Base-by-base conservation (phyloP, 1,140 invertebrate species). In the Oedothorax gibbosus region DNA sequence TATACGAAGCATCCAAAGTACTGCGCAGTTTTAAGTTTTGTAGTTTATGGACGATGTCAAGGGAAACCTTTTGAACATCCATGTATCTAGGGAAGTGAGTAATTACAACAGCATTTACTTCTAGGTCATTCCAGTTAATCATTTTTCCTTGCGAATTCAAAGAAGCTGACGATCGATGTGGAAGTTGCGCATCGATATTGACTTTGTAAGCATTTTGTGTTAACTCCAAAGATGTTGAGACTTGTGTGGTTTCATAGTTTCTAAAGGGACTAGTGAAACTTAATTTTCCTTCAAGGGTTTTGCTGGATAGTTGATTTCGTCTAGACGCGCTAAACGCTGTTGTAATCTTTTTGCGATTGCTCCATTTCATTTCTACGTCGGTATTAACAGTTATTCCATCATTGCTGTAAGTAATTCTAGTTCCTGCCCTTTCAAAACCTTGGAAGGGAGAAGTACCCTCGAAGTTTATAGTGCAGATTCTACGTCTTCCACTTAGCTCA, bases 21-120 rank as follows among this genome's bases (percentile, higher is more conserved):
- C 56, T 86, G 21, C 73, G 66, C 51, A 82, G 60, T 18, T 77
- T 86, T 10, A 68, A 50, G 69, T 73, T 64, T 18, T 80, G 20
- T 6, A 77, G 14, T 65, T 82, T 86, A 49, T 86, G 85, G n/a
- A 82, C 71, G 15, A 86, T 18, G n/a, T 86, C 85, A 57, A 82
- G 18, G 15, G 85, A 77, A 18, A 62, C 51, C 11, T 66, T n/a
- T 64, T 86, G n/a, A n/a, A 51, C 21, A 21, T 81, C 21, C 21
- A 86, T 71, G 20, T 83, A 83, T 62, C 14, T 77, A 18, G 73
- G 73, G 49, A 71, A 60, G 8, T 78, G 21, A 8, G 21, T 51
- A 18, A 65, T 77, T 10, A 77, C n/a, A 8, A 82, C 62, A 10
- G 76, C 66, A 71, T 86, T 86, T 5, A 86, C 10, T 82, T 81